Base-by-base conservation (phyloP, 2,113 vertebrate genomes). In the Corydoras maculifer region DNA sequence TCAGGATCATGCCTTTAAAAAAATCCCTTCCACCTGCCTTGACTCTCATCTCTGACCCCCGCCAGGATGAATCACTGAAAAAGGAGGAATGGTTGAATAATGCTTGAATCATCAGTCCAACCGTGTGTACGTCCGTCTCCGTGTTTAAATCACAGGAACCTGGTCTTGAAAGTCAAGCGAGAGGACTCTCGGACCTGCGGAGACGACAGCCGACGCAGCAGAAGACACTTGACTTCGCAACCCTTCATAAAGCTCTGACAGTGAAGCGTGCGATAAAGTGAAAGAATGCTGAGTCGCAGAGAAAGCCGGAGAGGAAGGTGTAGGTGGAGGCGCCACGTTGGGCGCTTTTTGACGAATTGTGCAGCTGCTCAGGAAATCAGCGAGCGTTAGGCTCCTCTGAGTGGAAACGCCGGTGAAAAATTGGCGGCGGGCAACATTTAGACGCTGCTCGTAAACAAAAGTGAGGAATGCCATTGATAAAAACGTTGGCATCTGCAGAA, bases 291-390 rank as follows among this genome's bases (percentile, higher is more conserved):
- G 35, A 43, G 35, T 43, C 35, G 35, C 35, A 43, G 35, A 43
- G 35, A 8, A 2, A 4, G 35, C 4, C 35, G 35, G 35, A 43
- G 35, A 5, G 35, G 35, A 43, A 43, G 4, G 35, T 43, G 35
- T 43, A 43, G 35, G 35, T 43, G 35, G 35, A 43, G 35, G 35
- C 35, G 18, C 18, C 2, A 25, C 18, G 18, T 25, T 25, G 18
- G 18, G 18, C 18, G 4, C 35, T 43, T 43, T 43, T 14, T 68
- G 66, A 68, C 43, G 66, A 32, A 68, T 70, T 61, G 29, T 7
- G 9, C 9, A 49, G 25, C 8, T 6, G 12, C 29, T 61, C 48
- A 18, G 49, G 9, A 43, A 29, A 50, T 58, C 55, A 49, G 66
- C n/a, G 35, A 3, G 66, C 66, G 58, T 68, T 9, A 58, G 57